Percentiles rank a stretch among this genome's conserved stretches.
These are phyloP conservation scores for Drosophila neocordata DNA, from an alignment of 1,140 invertebrate species.

Conservation along the genomic window DNA sequence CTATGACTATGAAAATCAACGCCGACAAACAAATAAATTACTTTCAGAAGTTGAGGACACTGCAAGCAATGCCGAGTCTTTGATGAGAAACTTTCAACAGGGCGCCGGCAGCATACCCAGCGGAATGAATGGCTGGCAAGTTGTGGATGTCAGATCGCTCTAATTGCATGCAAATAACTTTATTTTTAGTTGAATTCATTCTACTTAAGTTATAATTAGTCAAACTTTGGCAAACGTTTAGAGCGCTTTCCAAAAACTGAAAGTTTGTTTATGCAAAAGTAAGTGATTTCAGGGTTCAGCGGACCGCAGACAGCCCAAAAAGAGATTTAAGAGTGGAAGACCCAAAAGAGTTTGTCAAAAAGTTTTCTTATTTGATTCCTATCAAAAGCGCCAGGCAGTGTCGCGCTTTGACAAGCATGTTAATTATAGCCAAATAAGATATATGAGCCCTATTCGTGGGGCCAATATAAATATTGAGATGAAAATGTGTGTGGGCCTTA, in stretches of 20 bases:
- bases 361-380: slow-evolving; percentile 71
- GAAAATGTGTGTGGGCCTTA: slow-evolving; percentile 29
- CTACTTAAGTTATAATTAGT: slow-evolving; percentile 21
- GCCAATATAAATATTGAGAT: slow-evolving; percentile 38
- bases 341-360: slow-evolving; percentile 39
- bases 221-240: slow-evolving; percentile 15
- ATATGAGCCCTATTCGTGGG: not conserved
- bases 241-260: slow-evolving; percentile 63
- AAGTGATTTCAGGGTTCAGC: slow-evolving; percentile 59
- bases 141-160: slow-evolving; percentile 67
- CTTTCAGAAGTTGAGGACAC: slow-evolving; percentile 41
- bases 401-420: slow-evolving; percentile 72
- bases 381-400: slow-evolving; percentile 55
- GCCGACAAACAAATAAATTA: slow-evolving; percentile 38
- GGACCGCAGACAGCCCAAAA: slow-evolving; percentile 27
- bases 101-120: slow-evolving; percentile 11
- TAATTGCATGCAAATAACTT: slow-evolving; percentile 19
- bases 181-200: slow-evolving; percentile 24
- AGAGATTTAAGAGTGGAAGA: slow-evolving; percentile 4
- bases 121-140: slow-evolving; percentile 69
- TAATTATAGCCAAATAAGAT: slow-evolving; percentile 48
- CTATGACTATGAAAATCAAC: slow-evolving; percentile 77
- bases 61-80: slow-evolving; percentile 25
- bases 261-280: slow-evolving; percentile 54
- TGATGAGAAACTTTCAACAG: slow-evolving; percentile 55